Percentiles rank a stretch among this genome's conserved stretches.
phyloP scores from a whole-genome alignment of 2,113 vertebrate species.

The Nothoprocta pentlandii region DNA sequence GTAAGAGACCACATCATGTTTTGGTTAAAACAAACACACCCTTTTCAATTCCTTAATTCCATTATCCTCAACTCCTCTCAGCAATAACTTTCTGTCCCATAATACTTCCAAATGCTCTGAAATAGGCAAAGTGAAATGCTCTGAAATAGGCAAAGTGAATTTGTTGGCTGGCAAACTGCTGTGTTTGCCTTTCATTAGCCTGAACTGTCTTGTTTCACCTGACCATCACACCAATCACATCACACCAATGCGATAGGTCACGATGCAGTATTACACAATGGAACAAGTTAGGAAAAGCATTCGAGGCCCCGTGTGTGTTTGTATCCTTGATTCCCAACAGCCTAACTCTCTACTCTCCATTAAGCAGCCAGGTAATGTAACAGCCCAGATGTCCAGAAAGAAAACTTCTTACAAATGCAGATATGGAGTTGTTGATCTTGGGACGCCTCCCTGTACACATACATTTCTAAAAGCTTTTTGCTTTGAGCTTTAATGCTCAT shows the following conservation, averaged over 20 bases:
- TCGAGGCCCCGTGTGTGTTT: constrained; percentile 35
- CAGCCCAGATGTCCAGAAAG: neutral
- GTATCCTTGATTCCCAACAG: constrained; percentile 36
- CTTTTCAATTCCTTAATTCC: constrained; percentile 50
- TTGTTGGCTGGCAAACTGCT: constrained; percentile 10
- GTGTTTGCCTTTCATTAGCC: constrained; percentile 41
- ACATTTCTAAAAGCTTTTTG: neutral
- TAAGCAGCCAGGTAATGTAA: constrained; percentile 43
- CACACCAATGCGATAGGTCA: constrained; percentile 5
- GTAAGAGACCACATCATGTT: constrained; percentile 1
- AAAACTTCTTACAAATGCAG: neutral
- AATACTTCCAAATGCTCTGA: constrained; percentile 34
- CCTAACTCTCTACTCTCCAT: constrained; percentile 16
- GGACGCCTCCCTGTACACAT: neutral
- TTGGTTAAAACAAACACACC: constrained; percentile 54
- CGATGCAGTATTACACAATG: neutral
- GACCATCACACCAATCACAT: neutral
- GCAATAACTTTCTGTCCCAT: constrained; percentile 46
- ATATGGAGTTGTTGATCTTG: neutral
- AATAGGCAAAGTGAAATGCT: neutral
- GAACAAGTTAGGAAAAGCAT: constrained; percentile 50
- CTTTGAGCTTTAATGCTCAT: neutral
- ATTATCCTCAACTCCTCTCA: constrained; percentile 45
- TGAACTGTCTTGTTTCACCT: constrained; percentile 40
- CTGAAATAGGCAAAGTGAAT: constrained; percentile 49